Percentiles rank a stretch among this genome's conserved stretches.
phyloP scores from a whole-genome alignment of 2,888 invertebrate species.

The Diabrotica balteata region DNA sequence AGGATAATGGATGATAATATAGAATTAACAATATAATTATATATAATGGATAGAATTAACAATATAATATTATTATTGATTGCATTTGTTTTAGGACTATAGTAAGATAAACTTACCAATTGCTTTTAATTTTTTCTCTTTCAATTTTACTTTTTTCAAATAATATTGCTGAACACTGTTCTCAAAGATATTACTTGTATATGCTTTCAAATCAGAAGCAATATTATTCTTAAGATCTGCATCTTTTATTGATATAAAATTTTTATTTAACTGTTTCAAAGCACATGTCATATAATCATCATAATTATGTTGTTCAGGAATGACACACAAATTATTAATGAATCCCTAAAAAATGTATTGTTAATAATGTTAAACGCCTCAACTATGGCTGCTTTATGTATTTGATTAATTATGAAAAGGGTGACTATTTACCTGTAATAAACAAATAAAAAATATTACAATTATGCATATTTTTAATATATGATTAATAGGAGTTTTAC shows the following conservation, averaged over 20 bases:
- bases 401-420: no score
- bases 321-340: conserved; percentile 35
- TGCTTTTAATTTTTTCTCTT: conserved; percentile 2
- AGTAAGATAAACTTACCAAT: not conserved
- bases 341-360: conserved; percentile 32
- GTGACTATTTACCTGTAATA: no score
- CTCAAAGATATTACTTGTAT: conserved; percentile 13
- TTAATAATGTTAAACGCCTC: no score
- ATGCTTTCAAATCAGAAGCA: conserved; percentile 22
- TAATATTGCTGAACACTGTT: conserved; percentile 17
- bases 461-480: no score
- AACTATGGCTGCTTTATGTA: no score
- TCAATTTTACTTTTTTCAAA: conserved; percentile 2
- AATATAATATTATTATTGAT: no score
- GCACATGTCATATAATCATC: conserved; percentile 31
- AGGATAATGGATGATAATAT: no score
- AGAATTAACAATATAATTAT: no score
- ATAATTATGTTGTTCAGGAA: conserved; percentile 26
- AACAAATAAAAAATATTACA: no score
- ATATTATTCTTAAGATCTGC: conserved; percentile 12
- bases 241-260: conserved; percentile 9
- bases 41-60: no score
- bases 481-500: no score
- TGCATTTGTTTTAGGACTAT: no score
- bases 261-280: conserved; percentile 20